phyloP scores from a whole-genome alignment of 2,113 vertebrate species.

The Daphoenositta chrysoptera region DNA sequence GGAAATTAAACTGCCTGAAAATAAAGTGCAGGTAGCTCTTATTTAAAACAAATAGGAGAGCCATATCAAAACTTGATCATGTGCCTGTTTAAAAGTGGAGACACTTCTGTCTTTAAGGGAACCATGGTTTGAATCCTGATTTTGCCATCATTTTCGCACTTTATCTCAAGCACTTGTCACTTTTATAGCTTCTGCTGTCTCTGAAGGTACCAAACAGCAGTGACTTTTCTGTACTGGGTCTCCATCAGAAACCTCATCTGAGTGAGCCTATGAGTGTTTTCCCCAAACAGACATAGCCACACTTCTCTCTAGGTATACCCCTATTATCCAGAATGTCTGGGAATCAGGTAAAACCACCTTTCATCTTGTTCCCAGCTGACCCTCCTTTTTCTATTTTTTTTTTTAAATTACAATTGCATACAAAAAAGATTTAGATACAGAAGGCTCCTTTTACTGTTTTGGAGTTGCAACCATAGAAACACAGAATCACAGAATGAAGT shows the following conservation, averaged over 20 bases:
- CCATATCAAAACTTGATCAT: not conserved
- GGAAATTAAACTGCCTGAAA: not conserved
- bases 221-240: not conserved
- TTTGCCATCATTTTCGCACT: not conserved
- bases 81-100: not conserved
- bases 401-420: not conserved
- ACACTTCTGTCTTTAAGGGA: not conserved
- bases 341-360: not conserved
- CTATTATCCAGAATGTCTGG: not conserved
- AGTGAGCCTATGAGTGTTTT: fast-evolving
- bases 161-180: not conserved
- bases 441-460: not conserved
- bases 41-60: not conserved
- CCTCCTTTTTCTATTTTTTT: not conserved
- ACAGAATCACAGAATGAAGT: not conserved
- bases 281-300: not conserved
- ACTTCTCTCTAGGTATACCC: fast-evolving
- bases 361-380: not conserved
- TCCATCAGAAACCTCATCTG: not conserved
- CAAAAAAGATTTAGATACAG: not conserved
- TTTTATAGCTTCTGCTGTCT: not conserved
- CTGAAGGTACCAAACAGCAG: not conserved
- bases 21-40: not conserved
- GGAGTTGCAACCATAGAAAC: not conserved
- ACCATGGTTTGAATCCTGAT: not conserved